Base-by-base conservation (phyloP, 2,888 invertebrate genomes). In the Hypsopygia costalis region DNA sequence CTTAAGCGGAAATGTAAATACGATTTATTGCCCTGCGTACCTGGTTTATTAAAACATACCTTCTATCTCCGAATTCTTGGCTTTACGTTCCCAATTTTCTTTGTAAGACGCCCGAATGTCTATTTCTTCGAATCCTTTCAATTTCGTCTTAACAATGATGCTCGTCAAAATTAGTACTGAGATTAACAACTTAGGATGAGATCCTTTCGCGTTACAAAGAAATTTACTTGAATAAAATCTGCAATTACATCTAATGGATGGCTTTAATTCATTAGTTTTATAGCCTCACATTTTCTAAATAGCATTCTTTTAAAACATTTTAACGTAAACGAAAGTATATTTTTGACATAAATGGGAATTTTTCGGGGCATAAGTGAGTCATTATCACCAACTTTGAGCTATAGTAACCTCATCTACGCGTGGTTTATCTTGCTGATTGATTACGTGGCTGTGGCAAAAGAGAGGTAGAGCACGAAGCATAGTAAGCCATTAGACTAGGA, bases 1-100 rank as follows among this genome's bases (percentile, higher is more conserved):
- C 38, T 44, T 37, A 43, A 46, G 47, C 40, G 41, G 46, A 45
- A 51, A 48, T 46, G 48, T 51, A 49, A 49, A 51, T 48, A 45
- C 41, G 46, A 47, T 49, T 49, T 48, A 51, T 47, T 42, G 44
- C 27, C n/a, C 40, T 37, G 11, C 34, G 36, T 29, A 46, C 48
- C 48, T 48, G 46, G 42, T 48, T 41, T 47, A 44, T 46, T 47
- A 35, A 40, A 43, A 41, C 34, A 36, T 39, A 29, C 27, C 37
- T 27, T 16, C 33, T 11, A 33, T 28, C n/a, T 28, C 27, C 20
- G 34, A 33, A 34, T n/a, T 16, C 27, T 32, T 16, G 11, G 11
- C 9, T 6, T 28, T 27, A 12, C 6, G 3, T 25, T 25, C 33
- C 5, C 29, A 36, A 21, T 36, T 29, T 8, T 30, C 27, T 33